A percentile compares a stretch with the other conserved stretches of the same genome.
Conservation (phyloP, 2,797 vertebrate genomes). For the Microctenopoma steveboyesi region DNA sequence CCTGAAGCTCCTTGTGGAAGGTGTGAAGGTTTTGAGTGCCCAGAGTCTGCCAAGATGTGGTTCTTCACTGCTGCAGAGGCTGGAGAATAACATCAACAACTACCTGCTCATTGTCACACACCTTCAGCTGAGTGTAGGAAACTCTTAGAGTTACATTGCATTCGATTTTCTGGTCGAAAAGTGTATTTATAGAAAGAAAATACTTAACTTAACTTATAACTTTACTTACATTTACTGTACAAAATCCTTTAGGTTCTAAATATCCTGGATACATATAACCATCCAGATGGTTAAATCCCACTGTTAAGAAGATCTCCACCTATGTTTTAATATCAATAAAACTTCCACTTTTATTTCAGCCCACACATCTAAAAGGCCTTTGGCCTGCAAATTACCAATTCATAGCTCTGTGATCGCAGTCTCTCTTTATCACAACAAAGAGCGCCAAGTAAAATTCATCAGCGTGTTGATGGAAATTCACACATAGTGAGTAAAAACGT, state of each 20-base stretch:
- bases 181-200: neutral
- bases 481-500: slow-evolving; percentile 30
- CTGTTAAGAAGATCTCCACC: neutral
- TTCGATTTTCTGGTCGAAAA: slow-evolving; percentile 19
- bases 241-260: neutral
- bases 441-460: slow-evolving; percentile 16
- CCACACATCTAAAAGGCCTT: neutral
- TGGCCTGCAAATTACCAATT: slow-evolving; percentile 24
- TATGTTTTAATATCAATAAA: neutral
- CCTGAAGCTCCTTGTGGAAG: slow-evolving; percentile 68
- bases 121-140: slow-evolving; percentile 72
- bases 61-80: slow-evolving; percentile 61
- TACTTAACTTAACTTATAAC: neutral
- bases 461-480: slow-evolving; percentile 23
- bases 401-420: slow-evolving; percentile 4
- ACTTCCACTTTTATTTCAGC: neutral
- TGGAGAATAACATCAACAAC: slow-evolving; percentile 78
- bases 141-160: neutral
- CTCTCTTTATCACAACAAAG: slow-evolving; percentile 12
- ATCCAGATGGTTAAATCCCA: slow-evolving; percentile 1
- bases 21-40: slow-evolving; percentile 58
- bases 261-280: neutral
- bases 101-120: slow-evolving; percentile 76
- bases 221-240: no score
- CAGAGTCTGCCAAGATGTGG: slow-evolving; percentile 62